Conservation (phyloP, 2,797 vertebrate genomes). For the Protosalanx chinensis region DNA sequence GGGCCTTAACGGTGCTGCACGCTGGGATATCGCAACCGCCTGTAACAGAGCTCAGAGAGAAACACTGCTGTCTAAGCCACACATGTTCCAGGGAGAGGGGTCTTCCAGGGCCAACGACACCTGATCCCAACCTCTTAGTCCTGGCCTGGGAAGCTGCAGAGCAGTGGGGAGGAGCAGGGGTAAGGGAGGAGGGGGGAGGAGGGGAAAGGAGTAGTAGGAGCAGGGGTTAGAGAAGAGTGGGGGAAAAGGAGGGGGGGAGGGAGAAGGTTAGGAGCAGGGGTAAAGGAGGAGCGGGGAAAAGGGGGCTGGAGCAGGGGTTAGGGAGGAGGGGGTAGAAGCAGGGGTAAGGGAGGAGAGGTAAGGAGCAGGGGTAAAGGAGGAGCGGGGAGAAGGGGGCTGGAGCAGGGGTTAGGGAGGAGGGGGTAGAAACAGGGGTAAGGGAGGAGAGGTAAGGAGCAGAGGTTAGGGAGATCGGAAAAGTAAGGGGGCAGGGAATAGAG, state of each 20-base stretch:
- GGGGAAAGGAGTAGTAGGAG: neutral
- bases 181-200: neutral
- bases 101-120: conserved; percentile 67
- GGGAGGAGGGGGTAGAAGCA: neutral
- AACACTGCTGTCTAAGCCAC: conserved; percentile 41
- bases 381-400: conserved; percentile 25
- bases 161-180: conserved; percentile 4
- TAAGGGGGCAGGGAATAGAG: too few relatives aligned
- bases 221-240: neutral
- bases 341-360: neutral
- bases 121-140: conserved; percentile 55
- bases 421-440: neutral
- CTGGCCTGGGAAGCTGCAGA: conserved; percentile 46
- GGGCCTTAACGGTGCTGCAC: conserved; percentile 26
- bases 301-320: neutral
- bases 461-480: too few relatives aligned
- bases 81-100: conserved; percentile 56
- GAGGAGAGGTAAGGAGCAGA: neutral
- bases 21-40: conserved; percentile 43
- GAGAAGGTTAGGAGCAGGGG: neutral
- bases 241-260: neutral
- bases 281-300: conserved; percentile 37
- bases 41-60: conserved; percentile 44
- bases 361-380: neutral
- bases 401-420: conserved; percentile 49